A percentile compares a stretch with the other conserved stretches of the same genome.
phyloP scores from a whole-genome alignment of 64 coral and sea anemone species.

The Orbicella faveolata region DNA sequence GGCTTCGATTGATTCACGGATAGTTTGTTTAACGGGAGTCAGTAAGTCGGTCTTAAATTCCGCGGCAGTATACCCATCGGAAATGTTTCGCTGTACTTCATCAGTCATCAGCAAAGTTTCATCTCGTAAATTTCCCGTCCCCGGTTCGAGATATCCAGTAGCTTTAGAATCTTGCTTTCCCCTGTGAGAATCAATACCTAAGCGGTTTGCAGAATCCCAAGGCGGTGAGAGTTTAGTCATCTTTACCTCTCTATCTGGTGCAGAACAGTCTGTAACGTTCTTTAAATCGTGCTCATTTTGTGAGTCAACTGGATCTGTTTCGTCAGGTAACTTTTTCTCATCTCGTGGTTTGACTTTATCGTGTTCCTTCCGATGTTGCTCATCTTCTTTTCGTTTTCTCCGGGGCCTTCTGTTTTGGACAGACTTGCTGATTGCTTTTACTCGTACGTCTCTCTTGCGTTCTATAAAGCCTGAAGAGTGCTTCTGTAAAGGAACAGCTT shows the following conservation, averaged over 20 bases:
- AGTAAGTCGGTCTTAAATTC: background rate
- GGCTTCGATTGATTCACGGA: background rate
- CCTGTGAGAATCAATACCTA: background rate
- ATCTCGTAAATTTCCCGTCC: background rate
- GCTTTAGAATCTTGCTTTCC: background rate
- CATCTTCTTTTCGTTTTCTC: background rate
- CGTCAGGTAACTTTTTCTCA: background rate
- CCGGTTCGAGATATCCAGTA: background rate
- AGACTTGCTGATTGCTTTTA: background rate
- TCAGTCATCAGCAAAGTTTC: background rate
- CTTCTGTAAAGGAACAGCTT: too few species aligned
- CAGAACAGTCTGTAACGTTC: too few species aligned
- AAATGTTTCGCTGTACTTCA: background rate
- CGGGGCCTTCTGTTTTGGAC: background rate
- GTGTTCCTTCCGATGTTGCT: background rate
- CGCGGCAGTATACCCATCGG: background rate
- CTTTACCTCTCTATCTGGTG: background rate
- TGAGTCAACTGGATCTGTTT: background rate
- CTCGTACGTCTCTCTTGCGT: background rate
- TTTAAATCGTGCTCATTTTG: background rate
- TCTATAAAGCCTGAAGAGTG: background rate
- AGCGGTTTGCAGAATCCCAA: background rate
- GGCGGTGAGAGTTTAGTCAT: background rate
- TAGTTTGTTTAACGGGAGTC: constrained; percentile 24
- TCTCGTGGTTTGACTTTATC: background rate